Evolutionary conservation across 1,140 invertebrate species (phyloP).

Genomic region (Hypsibius dujardini): DNA sequence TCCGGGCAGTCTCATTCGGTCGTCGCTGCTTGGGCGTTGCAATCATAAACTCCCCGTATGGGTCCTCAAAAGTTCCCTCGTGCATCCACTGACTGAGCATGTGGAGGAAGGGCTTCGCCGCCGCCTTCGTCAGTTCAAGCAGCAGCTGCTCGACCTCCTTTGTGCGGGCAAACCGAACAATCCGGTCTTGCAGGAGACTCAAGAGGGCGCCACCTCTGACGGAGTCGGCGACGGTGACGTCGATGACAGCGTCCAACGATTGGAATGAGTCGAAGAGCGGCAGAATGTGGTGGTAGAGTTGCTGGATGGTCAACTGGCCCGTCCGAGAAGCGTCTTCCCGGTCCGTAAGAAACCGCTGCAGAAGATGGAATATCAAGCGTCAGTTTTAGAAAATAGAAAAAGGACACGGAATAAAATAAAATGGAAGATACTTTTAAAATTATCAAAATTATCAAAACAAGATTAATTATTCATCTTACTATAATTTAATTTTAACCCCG

Average conservation of each 20-base stretch:
- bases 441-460: no score
- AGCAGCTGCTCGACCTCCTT: neutral
- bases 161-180: neutral
- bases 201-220: neutral
- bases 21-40: no score
- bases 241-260: neutral
- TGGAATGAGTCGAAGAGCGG: neutral
- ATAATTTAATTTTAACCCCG: no score
- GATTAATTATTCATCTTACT: no score
- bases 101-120: slow-evolving; percentile 60
- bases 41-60: slow-evolving; percentile 51
- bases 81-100: slow-evolving; percentile 86
- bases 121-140: neutral
- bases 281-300: neutral
- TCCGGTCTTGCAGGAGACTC: neutral
- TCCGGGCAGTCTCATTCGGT: no score
- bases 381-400: no score
- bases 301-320: slow-evolving; percentile 11
- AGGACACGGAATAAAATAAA: no score
- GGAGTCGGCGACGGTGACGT: neutral
- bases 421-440: no score
- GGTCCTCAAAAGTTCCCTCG: slow-evolving; percentile 76
- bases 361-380: no score
- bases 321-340: neutral
- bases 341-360: no score